A percentile compares a stretch with the other conserved stretches of the same genome.
Evolutionary conservation across 2,888 invertebrate species (phyloP).

Genomic region (Selenia dentaria): DNA sequence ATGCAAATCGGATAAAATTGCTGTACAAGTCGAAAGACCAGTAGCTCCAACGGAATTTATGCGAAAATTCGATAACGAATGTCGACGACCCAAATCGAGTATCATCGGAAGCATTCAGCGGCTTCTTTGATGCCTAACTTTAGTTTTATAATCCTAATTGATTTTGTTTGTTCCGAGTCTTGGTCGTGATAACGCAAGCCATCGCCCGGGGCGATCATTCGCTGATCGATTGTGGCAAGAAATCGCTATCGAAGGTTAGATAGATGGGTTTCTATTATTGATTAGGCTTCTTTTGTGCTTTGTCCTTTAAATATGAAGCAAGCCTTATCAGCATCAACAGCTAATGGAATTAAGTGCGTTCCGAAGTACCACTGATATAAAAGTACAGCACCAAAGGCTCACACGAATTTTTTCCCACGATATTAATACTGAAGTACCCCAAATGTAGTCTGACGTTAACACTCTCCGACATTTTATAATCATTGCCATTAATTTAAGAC

Average conservation of each 20-base stretch:
- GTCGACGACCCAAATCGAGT: constrained; percentile 60
- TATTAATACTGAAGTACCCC: constrained; percentile 31
- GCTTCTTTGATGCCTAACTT: constrained; percentile 65
- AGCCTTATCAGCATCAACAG: constrained; percentile 23
- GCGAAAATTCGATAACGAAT: constrained; percentile 55
- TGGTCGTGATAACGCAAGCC: constrained; percentile 62
- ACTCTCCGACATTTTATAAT: constrained; percentile 46
- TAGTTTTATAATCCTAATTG: constrained; percentile 83
- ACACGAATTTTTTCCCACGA: constrained; percentile 39
- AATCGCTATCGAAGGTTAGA: constrained; percentile 61
- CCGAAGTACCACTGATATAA: constrained; percentile 17
- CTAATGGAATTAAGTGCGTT: constrained; percentile 30
- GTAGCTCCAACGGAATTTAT: constrained; percentile 45
- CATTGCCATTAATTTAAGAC: constrained; percentile 41
- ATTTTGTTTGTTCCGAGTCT: constrained; percentile 76
- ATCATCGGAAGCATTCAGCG: constrained; percentile 61
- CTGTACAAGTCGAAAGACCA: constrained; percentile 42
- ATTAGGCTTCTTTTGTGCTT: constrained; percentile 55
- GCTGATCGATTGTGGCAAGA: constrained; percentile 59
- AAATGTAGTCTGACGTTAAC: constrained; percentile 36
- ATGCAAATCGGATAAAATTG: constrained; percentile 3
- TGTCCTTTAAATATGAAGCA: constrained; percentile 56
- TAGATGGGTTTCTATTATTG: constrained; percentile 53
- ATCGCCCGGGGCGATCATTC: constrained; percentile 46
- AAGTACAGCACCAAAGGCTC: constrained; percentile 27